Evolutionary conservation across 2,888 invertebrate species (phyloP).

Genomic region (Drosophila niveifrons): DNA sequence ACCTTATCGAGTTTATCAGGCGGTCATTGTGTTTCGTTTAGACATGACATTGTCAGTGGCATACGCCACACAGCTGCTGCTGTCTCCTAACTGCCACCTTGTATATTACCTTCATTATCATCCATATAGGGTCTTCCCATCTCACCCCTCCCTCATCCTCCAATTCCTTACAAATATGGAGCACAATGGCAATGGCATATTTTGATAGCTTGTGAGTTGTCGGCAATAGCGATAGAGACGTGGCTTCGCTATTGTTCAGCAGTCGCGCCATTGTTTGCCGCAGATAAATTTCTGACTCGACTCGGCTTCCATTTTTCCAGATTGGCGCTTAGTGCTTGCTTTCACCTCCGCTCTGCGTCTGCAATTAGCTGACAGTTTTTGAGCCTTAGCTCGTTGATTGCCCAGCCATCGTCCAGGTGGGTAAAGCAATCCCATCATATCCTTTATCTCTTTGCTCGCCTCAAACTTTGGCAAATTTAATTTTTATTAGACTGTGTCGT

Average conservation of each 20-base stretch:
- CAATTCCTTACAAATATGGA: constrained; percentile 44
- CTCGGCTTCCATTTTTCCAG: constrained; percentile 31
- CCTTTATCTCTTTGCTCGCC: neutral
- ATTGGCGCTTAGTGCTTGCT: neutral
- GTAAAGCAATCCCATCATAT: neutral
- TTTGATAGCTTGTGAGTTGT: constrained; percentile 48
- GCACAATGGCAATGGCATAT: constrained; percentile 58
- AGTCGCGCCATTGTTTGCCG: constrained; percentile 31
- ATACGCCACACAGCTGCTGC: constrained; percentile 20
- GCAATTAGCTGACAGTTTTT: constrained; percentile 52
- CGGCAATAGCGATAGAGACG: neutral
- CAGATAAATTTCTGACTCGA: constrained; percentile 50
- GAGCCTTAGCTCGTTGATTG: constrained; percentile 10
- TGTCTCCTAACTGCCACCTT: constrained; percentile 14
- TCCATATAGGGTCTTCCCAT: neutral
- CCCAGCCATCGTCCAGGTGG: neutral
- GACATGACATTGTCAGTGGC: constrained; percentile 58
- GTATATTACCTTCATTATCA: constrained; percentile 45
- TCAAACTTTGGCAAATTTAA: constrained; percentile 68
- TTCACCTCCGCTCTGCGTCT: constrained; percentile 15
- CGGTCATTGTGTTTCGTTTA: constrained; percentile 63
- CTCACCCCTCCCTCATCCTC: neutral
- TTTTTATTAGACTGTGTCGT: constrained; percentile 69
- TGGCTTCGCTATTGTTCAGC: constrained; percentile 35
- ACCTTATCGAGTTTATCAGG: constrained; percentile 68